Percentiles rank a stretch among this genome's conserved stretches.
These are phyloP conservation scores for Sarcophaga subvicina DNA, from an alignment of 2,888 invertebrate genomes.

Conservation along the genomic window DNA sequence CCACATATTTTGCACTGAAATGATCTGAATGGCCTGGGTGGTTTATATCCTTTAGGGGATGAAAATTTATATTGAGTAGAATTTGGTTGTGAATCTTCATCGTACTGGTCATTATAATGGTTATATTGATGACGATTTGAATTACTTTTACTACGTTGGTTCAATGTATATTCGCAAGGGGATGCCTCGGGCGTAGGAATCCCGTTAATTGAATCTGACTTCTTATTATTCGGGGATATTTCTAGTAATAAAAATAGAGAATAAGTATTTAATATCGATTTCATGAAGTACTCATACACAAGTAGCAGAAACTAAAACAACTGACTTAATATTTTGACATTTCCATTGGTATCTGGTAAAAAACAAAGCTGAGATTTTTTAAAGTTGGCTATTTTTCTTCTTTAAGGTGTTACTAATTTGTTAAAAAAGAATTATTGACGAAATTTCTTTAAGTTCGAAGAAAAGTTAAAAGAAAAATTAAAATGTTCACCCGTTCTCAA, in stretches of 20 bases:
- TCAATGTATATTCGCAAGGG: constrained; percentile 15
- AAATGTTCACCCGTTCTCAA: background rate
- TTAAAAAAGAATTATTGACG: too few species aligned
- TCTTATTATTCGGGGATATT: background rate
- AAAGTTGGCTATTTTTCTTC: background rate
- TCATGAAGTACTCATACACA: background rate
- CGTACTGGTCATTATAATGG: background rate
- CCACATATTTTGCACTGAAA: constrained; percentile 29
- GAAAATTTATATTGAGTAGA: background rate
- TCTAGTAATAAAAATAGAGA: background rate
- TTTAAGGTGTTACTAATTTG: too few species aligned
- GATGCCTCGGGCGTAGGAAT: constrained; percentile 30
- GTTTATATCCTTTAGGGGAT: background rate
- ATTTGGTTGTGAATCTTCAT: background rate
- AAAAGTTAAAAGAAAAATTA: too few species aligned
- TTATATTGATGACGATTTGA: background rate
- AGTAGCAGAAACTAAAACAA: too few species aligned
- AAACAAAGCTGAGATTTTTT: background rate
- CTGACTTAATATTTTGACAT: too few species aligned
- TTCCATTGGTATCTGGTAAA: background rate
- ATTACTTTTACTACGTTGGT: background rate
- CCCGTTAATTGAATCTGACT: background rate
- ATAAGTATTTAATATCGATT: too few species aligned
- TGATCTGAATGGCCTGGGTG: background rate
- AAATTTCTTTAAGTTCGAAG: too few species aligned